phyloP scores from a whole-genome alignment of 2,888 invertebrate species.

The Allolobophora icterica region DNA sequence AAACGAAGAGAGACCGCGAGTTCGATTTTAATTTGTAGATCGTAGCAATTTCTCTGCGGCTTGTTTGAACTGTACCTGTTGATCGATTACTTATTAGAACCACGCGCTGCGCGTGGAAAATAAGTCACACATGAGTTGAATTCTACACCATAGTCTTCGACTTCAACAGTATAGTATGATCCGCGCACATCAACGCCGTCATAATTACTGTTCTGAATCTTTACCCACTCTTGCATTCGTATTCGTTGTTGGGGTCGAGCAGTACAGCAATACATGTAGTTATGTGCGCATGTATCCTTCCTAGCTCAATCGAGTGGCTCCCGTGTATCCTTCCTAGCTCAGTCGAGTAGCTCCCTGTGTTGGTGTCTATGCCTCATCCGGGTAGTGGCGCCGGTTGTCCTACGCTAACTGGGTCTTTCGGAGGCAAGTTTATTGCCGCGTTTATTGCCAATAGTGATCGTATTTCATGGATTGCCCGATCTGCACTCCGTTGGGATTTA shows the following conservation, averaged over 20 bases:
- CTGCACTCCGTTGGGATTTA: neutral
- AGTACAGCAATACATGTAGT: neutral
- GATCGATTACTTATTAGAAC: neutral
- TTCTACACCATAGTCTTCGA: neutral
- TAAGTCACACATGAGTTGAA: neutral
- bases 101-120: neutral
- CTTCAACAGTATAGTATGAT: neutral
- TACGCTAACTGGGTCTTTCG: slow-evolving; percentile 9
- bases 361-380: neutral
- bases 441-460: slow-evolving; percentile 8
- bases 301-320: too few relatives aligned
- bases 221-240: neutral
- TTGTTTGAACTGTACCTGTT: neutral
- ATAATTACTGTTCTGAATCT: neutral
- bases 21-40: neutral
- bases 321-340: too few relatives aligned
- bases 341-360: neutral
- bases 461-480: neutral
- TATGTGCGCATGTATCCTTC: neutral
- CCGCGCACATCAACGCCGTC: neutral
- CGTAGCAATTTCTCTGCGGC: neutral
- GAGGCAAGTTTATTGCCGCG: neutral
- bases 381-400: neutral
- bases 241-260: neutral
- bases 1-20: neutral